Conservation (phyloP, 1,140 invertebrate genomes). For the Drosophila sp. region DNA sequence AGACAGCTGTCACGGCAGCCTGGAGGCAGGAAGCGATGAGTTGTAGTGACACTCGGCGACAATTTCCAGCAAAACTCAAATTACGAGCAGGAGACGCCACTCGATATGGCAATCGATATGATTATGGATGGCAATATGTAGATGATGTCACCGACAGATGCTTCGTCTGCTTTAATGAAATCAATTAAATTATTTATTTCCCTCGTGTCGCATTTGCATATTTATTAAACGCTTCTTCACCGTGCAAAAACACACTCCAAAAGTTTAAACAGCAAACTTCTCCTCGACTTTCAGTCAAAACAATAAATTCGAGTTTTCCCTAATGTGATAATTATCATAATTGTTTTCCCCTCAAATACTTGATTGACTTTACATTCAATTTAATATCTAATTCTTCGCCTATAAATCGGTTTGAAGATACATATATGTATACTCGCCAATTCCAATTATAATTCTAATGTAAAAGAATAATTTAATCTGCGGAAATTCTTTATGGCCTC, state of each 20-base stretch:
- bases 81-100: constrained; percentile 47
- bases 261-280: neutral
- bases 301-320: no score
- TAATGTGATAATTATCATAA: neutral
- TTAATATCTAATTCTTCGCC: neutral
- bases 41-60: constrained; percentile 76
- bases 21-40: constrained; percentile 52
- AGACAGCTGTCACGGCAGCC: constrained; percentile 70
- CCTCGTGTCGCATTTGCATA: constrained; percentile 61
- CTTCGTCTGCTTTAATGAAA: constrained; percentile 66
- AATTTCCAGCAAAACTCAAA: constrained; percentile 77
- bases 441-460: no score
- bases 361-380: neutral
- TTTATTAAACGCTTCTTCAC: constrained; percentile 59
- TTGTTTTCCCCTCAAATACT: neutral
- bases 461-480: neutral
- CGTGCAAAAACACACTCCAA: neutral
- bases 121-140: constrained; percentile 32
- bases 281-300: neutral
- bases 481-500: constrained; percentile 14
- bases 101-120: constrained; percentile 69
- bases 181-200: constrained; percentile 79
- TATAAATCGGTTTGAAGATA: no score
- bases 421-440: no score
- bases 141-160: constrained; percentile 64